Evolutionary conservation across 2,797 vertebrate species (phyloP).

Genomic region (Fundulus diaphanus): DNA sequence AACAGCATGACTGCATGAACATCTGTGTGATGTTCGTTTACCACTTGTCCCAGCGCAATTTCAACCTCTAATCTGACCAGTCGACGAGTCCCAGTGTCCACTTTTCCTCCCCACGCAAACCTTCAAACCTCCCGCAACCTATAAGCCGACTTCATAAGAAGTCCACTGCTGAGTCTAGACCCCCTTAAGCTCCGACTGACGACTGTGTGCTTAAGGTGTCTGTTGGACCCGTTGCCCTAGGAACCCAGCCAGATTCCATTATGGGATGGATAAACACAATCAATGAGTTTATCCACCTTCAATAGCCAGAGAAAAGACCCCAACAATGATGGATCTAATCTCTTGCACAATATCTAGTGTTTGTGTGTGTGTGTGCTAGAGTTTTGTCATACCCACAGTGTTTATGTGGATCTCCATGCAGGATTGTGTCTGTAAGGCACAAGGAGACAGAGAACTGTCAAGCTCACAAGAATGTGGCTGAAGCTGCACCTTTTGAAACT

Average conservation of each 20-base stretch:
- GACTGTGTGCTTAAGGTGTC: slow-evolving; percentile 58
- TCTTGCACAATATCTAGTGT: slow-evolving; percentile 63
- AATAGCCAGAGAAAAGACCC: slow-evolving; percentile 70
- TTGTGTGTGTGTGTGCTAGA: slow-evolving; percentile 9
- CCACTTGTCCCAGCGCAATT: slow-evolving; percentile 23
- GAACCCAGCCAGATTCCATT: slow-evolving; percentile 74
- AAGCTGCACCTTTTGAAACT: slow-evolving; percentile 68
- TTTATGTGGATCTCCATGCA: slow-evolving; percentile 30
- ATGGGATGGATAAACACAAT: slow-evolving; percentile 79
- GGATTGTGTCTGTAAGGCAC: slow-evolving; percentile 41
- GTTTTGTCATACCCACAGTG: slow-evolving; percentile 22
- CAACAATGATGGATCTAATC: slow-evolving; percentile 71
- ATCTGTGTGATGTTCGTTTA: slow-evolving; percentile 64
- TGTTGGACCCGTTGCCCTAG: slow-evolving; percentile 69
- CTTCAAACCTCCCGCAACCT: slow-evolving; percentile 44
- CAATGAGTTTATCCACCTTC: slow-evolving; percentile 78
- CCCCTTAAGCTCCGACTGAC: slow-evolving; percentile 67
- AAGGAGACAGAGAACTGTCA: slow-evolving; percentile 59
- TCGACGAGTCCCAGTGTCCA: slow-evolving; percentile 41
- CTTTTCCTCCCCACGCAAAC: slow-evolving; percentile 24
- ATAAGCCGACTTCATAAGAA: slow-evolving; percentile 73
- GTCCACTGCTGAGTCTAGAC: slow-evolving; percentile 64
- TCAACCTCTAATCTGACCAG: slow-evolving; percentile 48
- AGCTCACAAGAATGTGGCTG: slow-evolving; percentile 63
- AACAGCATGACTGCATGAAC: slow-evolving; percentile 54